Evolutionary conservation across 2,888 invertebrate species (phyloP), one percentile per base, ranked within the genome.

Genomic region (Asteroscopus sphinx): DNA sequence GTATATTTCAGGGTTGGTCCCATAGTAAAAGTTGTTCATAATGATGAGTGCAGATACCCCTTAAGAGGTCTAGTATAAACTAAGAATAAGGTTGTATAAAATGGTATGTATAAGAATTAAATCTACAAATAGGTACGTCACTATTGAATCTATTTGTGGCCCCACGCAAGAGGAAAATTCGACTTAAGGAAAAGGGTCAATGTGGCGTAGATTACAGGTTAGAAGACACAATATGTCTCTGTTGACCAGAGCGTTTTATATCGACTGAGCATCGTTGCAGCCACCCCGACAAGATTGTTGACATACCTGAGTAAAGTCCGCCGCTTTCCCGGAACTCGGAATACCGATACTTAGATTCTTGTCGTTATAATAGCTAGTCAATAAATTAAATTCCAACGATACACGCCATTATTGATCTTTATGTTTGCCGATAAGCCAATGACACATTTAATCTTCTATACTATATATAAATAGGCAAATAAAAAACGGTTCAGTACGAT

Each of bases 351-450:
- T 36, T 39, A 21, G 52, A 51, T 41, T 17, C 32, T 13, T 16
- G 46, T 54, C 7, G 16, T 16, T 51, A 47, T 48, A 46, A 49
- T 53, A 53, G 56, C 44, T 55, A 45, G 54, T 52, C 51, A 57
- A 54, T 58, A 68, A 58, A 49, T 56, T 53, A 60, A 33, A 68
- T 46, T 36, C 30, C 15, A 45, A 59, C 49, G 42, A 37, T 49
- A 55, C 30, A 32, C 39, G 48, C 68, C 37, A 49, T 68, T 68
- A 70, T 61, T 47, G 65, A 73, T 72, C 74, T 65, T 49, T 48
- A 41, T 45, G 30, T 51, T 51, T 40, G 21, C 32, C 9, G 70
- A 73, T 65, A 71, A 65, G 47, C 57, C n/a, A n/a, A n/a, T n/a
- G n/a, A n/a, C n/a, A n/a, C n/a, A n/a, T n/a, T n/a, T n/a, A n/a